Conservation (phyloP, 2,888 invertebrate genomes). For the Blastobasis lacticolella region DNA sequence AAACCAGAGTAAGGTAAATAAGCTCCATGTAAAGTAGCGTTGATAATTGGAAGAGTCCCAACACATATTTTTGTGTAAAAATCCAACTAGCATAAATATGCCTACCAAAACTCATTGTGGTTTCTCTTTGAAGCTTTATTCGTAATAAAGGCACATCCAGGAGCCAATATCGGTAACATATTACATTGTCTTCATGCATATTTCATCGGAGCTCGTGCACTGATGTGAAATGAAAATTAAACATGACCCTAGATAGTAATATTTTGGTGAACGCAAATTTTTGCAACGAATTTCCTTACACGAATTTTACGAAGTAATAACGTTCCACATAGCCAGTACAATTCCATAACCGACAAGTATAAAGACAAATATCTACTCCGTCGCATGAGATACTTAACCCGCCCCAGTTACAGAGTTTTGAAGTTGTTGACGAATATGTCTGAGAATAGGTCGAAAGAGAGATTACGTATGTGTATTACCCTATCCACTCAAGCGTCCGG, state of each 20-base stretch:
- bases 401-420: no score
- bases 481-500: no score
- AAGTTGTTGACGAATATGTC: no score
- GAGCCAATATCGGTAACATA: conserved; percentile 46
- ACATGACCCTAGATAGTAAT: conserved; percentile 19
- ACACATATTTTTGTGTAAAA: no score
- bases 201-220: conserved; percentile 34
- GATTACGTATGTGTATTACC: no score
- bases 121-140: conserved; percentile 15
- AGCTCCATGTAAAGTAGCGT: no score
- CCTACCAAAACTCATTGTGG: conserved; percentile 23
- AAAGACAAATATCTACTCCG: not conserved
- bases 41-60: no score
- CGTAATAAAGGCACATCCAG: conserved; percentile 22
- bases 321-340: not conserved
- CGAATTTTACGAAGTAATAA: not conserved
- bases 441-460: no score
- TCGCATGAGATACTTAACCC: not conserved
- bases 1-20: no score
- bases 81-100: not conserved
- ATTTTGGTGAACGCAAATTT: not conserved
- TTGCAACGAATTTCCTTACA: not conserved
- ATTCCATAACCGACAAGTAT: not conserved
- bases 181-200: conserved; percentile 55
- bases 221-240: conserved; percentile 40